A percentile compares a stretch with the other conserved stretches of the same genome.
Evolutionary conservation across 37 sponge, comb jelly and placozoan species (phyloP).

Genomic region (Cliona cf. orientalis): DNA sequence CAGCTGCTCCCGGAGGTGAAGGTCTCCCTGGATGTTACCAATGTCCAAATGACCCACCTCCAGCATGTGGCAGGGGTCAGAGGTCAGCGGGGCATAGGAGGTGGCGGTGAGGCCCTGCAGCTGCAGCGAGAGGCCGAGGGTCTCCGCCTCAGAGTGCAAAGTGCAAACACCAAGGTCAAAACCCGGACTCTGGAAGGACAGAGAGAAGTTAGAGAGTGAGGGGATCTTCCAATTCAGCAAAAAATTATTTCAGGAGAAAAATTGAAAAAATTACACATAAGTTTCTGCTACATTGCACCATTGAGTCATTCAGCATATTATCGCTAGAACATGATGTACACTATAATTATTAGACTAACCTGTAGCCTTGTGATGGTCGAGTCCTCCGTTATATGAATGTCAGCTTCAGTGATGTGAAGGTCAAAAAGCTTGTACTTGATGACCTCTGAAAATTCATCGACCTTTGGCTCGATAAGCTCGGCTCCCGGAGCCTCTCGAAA

Average conservation of each 20-base stretch:
- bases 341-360: conserved; percentile 5
- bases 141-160: conserved; percentile 39
- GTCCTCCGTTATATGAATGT: conserved; percentile 40
- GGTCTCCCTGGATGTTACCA: conserved; percentile 52
- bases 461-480: conserved; percentile 45
- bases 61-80: not conserved
- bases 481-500: conserved; percentile 55
- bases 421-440: conserved; percentile 69
- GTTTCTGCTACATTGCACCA: not conserved
- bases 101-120: conserved; percentile 41
- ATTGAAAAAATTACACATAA: not conserved
- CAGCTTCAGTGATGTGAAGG: conserved; percentile 26
- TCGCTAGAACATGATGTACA: no score
- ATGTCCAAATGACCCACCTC: conserved; percentile 42
- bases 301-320: no score
- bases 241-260: not conserved
- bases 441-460: conserved; percentile 66
- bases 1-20: conserved; percentile 16
- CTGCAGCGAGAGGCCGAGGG: conserved; percentile 40
- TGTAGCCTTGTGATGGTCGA: conserved; percentile 22
- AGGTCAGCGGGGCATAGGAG: not conserved
- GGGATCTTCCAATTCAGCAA: not conserved
- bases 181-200: conserved; percentile 48
- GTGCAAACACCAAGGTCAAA: conserved; percentile 59
- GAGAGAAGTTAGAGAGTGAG: not conserved